A percentile compares a stretch with the other conserved stretches of the same genome.
Evolutionary conservation across 2,888 invertebrate species (phyloP).

Genomic region (Microdon myrmicae): DNA sequence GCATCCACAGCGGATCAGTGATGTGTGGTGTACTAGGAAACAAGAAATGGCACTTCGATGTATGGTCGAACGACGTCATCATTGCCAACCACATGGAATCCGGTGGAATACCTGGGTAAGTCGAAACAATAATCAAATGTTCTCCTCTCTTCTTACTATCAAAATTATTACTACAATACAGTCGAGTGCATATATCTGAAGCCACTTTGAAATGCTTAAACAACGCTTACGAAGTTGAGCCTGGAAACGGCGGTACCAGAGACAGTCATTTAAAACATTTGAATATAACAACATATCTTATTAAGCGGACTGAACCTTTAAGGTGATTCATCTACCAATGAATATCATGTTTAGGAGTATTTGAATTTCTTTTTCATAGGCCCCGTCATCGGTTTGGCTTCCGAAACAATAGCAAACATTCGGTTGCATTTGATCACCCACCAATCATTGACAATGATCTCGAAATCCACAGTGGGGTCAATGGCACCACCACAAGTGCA

Average conservation of each 20-base stretch:
- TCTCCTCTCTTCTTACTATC: constrained; percentile 24
- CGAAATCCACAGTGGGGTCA: constrained; percentile 32
- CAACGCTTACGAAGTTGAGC: constrained; percentile 92
- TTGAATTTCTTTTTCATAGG: no score
- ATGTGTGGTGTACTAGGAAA: constrained; percentile 94
- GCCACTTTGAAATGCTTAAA: constrained; percentile 86
- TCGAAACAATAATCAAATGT: constrained; percentile 56
- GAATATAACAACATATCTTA: constrained; percentile 87
- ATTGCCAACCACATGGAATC: constrained; percentile 97
- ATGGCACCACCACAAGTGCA: constrained; percentile 54
- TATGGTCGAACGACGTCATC: constrained; percentile 95
- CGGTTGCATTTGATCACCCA: constrained; percentile 19
- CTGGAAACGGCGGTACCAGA: constrained; percentile 86
- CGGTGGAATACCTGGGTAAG: constrained; percentile 94
- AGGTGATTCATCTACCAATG: constrained; percentile 60
- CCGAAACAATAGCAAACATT: constrained; percentile 56
- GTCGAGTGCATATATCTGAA: constrained; percentile 95
- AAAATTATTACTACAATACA: constrained; percentile 63
- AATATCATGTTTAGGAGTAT: neutral
- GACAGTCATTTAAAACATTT: constrained; percentile 87
- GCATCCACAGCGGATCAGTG: constrained; percentile 95
- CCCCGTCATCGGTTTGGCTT: constrained; percentile 64
- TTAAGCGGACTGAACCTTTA: constrained; percentile 83
- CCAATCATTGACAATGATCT: constrained; percentile 30
- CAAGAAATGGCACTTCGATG: constrained; percentile 93